Evolutionary conservation across 2,113 vertebrate species (phyloP).

Genomic region (Notarius lentiginosus): DNA sequence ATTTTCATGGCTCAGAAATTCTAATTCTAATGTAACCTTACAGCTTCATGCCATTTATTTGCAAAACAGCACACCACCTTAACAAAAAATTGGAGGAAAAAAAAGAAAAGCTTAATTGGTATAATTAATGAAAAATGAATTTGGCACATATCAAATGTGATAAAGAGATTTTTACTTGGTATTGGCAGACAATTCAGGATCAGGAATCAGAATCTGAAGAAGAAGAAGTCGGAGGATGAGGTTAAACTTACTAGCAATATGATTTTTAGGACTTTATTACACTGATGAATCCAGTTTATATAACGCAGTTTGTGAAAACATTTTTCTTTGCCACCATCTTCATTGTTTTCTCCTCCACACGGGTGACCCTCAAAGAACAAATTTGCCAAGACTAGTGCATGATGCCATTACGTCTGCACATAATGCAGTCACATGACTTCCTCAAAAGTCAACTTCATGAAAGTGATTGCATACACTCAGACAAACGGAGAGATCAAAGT

Average conservation of each 20-base stretch:
- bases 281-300: neutral
- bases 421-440: constrained; percentile 29
- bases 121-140: neutral
- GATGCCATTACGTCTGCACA: constrained; percentile 8
- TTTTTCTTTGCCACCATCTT: neutral
- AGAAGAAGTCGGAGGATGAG: too few species aligned
- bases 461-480: neutral
- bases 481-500: constrained; percentile 32
- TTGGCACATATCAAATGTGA: neutral
- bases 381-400: neutral
- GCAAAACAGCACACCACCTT: neutral
- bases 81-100: neutral
- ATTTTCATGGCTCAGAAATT: neutral
- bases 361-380: neutral
- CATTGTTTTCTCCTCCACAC: neutral
- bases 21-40: neutral
- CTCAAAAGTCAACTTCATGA: neutral
- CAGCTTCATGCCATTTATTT: neutral
- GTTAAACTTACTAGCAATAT: neutral
- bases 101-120: neutral
- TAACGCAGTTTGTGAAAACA: neutral
- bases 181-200: neutral
- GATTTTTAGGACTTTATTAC: neutral
- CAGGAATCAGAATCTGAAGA: neutral
- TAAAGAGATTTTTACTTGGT: neutral